Base-by-base conservation (phyloP, 2,888 invertebrate genomes). In the Lithophane socia region DNA sequence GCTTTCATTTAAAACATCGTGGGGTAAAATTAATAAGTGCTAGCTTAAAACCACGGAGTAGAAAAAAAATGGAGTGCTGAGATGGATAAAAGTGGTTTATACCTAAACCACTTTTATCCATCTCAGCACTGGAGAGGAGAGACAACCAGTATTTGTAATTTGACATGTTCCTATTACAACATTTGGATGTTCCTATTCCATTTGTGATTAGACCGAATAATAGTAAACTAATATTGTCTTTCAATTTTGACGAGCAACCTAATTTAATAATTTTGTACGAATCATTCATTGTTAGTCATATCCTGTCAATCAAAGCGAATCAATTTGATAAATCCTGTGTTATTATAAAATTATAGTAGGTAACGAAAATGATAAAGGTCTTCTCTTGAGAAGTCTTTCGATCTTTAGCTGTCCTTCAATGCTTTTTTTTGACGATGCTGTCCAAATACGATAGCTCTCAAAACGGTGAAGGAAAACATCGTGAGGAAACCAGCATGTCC, bases 1-100 rank as follows among this genome's bases (percentile, higher is more conserved):
- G 54, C 18, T 71, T 76, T 73, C 18, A 77, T 85, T 82, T 64
- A 54, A 77, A 74, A 80, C 49, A 60, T 74, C 2, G n/a, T 56
- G 60, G 65, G 56, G 60, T 65, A 37, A 77, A 70, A 66, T 77
- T 73, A 66, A 64, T 77, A 75, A 76, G 52, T 66, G 44, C n/a
- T 72, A 44, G 29, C 42, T 66, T 29, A 7, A 72, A 65, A 18
- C 9, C 56, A 69, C 5, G 18, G 80, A 74, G 56, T n/a, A 60
- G 2, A 0, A 3, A 0, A 2, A n/a, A 71, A 61, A 72, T 69
- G 75, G 75, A 82, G 37, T 58, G 29, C 13, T 54, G 5, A 67
- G 13, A 52, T 67, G 13, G 3, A 54, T 52, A 9, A 9, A 67
- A 10, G 37, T 16, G 9, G 9, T 37, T 21, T 52, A 21, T n/a